Conservation (phyloP, 2,113 vertebrate genomes). For the Albula glossodonta region DNA sequence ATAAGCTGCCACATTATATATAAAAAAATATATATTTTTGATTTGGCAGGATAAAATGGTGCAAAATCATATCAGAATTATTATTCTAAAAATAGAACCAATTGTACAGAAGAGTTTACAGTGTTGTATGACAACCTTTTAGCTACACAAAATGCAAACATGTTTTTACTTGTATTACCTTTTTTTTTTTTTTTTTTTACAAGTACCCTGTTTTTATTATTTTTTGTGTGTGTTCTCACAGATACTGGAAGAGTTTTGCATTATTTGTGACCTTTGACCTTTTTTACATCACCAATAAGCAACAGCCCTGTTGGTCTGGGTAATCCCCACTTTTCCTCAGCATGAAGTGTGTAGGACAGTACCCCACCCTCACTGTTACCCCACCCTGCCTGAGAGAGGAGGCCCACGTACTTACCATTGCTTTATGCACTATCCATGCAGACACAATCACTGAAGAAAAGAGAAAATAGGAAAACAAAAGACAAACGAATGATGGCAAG, state of each 20-base stretch:
- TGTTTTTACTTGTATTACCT: conserved; percentile 59
- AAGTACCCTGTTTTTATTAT: conserved; percentile 17
- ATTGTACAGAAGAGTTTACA: conserved; percentile 73
- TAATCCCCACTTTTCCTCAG: conserved; percentile 43
- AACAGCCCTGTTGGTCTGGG: conserved; percentile 28
- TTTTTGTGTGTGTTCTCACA: conserved; percentile 16
- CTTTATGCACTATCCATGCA: conserved; percentile 25
- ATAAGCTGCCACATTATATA: conserved; percentile 89
- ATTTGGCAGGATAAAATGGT: conserved; percentile 93
- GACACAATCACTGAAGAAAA: conserved; percentile 19
- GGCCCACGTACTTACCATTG: neutral
- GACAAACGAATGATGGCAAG: no score
- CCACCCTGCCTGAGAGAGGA: conserved; percentile 26
- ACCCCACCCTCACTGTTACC: neutral
- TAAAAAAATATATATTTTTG: conserved; percentile 70
- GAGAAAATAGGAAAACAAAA: no score
- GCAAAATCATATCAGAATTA: conserved; percentile 71
- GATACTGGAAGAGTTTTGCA: conserved; percentile 20
- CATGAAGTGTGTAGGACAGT: conserved; percentile 24
- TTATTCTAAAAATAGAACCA: conserved; percentile 77
- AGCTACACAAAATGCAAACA: conserved; percentile 66
- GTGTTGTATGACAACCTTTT: conserved; percentile 79
- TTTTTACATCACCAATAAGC: conserved; percentile 39
- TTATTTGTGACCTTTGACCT: conserved; percentile 40
- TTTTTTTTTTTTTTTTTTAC: conserved; percentile 72